Conservation (phyloP, 2,797 vertebrate genomes). For the Smutsia gigantea region DNA sequence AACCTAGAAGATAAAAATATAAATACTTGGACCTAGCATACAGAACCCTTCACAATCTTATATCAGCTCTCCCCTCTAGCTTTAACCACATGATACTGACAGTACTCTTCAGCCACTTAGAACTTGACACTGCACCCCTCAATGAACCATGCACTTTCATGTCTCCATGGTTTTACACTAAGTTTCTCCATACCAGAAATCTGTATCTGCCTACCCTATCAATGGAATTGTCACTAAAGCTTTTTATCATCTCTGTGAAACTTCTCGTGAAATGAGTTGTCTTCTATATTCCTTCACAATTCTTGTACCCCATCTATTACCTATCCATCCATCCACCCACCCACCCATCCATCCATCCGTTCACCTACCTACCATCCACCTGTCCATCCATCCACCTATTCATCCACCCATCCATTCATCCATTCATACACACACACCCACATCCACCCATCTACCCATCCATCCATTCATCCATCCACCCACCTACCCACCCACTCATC, state of each 20-base stretch:
- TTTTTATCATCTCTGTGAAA: background rate
- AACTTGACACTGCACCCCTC: background rate
- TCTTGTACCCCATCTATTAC: background rate
- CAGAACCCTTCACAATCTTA: background rate
- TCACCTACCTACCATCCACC: too few relatives aligned
- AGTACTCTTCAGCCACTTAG: background rate
- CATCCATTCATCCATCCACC: background rate
- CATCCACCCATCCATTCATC: background rate
- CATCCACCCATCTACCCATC: background rate
- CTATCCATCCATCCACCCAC: background rate
- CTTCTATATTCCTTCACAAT: background rate
- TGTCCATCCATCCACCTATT: too few relatives aligned
- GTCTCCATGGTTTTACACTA: background rate
- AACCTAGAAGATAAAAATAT: background rate
- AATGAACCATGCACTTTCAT: fast-evolving
- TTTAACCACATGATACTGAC: background rate
- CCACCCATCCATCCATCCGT: background rate
- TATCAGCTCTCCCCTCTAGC: background rate
- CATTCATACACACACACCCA: too few relatives aligned
- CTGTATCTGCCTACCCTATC: background rate
- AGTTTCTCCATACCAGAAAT: background rate
- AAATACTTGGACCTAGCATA: background rate
- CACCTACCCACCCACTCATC: background rate
- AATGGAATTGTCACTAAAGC: background rate
- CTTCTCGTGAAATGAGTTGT: background rate